Evolutionary conservation across 2,888 invertebrate genomes (phyloP).

Genomic region (Drosophila maculinotata): DNA sequence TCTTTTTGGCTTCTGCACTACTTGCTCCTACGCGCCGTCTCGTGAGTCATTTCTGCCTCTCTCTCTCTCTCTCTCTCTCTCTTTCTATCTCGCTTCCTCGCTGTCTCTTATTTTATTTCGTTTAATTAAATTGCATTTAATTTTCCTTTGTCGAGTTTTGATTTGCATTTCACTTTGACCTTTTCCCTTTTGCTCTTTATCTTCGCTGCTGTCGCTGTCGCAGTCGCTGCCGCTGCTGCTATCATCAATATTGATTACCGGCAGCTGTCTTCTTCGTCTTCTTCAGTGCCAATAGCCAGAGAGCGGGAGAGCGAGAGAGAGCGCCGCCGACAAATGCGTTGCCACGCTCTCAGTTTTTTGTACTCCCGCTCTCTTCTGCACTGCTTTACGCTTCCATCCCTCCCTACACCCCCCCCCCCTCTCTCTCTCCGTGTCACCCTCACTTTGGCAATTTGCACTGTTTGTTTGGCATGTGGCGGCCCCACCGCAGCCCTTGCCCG

Average conservation of each 20-base stretch:
- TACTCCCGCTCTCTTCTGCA: slow-evolving; percentile 16
- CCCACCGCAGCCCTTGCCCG: slow-evolving; percentile 49
- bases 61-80: slow-evolving; percentile 13
- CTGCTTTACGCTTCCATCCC: too few species aligned
- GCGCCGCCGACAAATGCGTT: slow-evolving; percentile 31
- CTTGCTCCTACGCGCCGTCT: slow-evolving; percentile 51
- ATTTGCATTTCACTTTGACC: slow-evolving; percentile 65
- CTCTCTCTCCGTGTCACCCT: slow-evolving; percentile 10
- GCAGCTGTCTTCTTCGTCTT: slow-evolving; percentile 74
- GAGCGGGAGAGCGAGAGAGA: slow-evolving; percentile 20
- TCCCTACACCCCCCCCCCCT: too few species aligned
- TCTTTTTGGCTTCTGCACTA: slow-evolving; percentile 4
- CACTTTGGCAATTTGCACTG: slow-evolving; percentile 67
- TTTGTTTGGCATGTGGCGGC: slow-evolving; percentile 50
- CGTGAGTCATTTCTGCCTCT: slow-evolving; percentile 30
- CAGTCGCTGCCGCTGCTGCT: slow-evolving; percentile 45
- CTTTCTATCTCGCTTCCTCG: background rate
- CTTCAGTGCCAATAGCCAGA: slow-evolving; percentile 36
- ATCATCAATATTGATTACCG: slow-evolving; percentile 80
- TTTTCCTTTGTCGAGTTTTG: slow-evolving; percentile 37
- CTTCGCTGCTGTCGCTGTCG: slow-evolving; percentile 46
- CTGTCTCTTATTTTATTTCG: slow-evolving; percentile 9
- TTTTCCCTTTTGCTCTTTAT: slow-evolving; percentile 67
- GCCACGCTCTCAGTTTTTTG: slow-evolving; percentile 19
- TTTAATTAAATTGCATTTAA: slow-evolving; percentile 63